phyloP scores from a whole-genome alignment of 2,888 invertebrate genomes.

The Elmis aenea region DNA sequence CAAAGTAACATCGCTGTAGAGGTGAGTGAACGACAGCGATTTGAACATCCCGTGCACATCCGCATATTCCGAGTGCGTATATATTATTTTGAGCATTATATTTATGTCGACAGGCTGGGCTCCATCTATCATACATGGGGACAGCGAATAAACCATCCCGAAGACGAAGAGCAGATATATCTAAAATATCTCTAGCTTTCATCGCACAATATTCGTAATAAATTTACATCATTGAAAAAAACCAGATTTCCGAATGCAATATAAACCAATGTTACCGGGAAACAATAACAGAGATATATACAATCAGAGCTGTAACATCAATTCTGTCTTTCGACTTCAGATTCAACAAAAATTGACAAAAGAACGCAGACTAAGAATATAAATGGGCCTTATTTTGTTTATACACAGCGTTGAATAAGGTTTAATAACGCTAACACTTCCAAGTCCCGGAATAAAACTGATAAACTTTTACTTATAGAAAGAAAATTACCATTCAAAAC shows the following conservation, averaged over 20 bases:
- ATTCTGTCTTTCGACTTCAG: conserved; percentile 11
- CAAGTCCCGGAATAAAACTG: too few relatives aligned
- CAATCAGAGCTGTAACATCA: conserved; percentile 11
- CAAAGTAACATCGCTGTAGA: conserved; percentile 15
- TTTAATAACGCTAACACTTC: conserved; percentile 6
- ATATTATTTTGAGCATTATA: conserved; percentile 26
- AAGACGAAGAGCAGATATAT: conserved; percentile 7
- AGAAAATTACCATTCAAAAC: too few relatives aligned
- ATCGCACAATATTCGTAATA: conserved; percentile 18
- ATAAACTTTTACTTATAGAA: too few relatives aligned
- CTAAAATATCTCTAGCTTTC: conserved; percentile 7
- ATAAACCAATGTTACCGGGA: conserved; percentile 34
- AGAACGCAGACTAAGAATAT: conserved; percentile 6
- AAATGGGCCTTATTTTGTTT: conserved; percentile 8
- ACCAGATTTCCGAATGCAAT: conserved; percentile 36
- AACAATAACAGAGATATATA: conserved; percentile 15
- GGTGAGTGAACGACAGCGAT: conserved; percentile 19
- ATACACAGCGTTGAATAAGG: background rate
- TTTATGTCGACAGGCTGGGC: conserved; percentile 22
- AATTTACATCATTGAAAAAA: conserved; percentile 28
- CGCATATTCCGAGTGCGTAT: conserved; percentile 20
- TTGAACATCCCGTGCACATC: conserved; percentile 13
- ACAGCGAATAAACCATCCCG: conserved; percentile 8
- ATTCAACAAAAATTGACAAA: conserved; percentile 11
- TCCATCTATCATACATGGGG: conserved; percentile 19